Conservation (phyloP, 2,113 vertebrate species). For the Burhinus bistriatus region DNA sequence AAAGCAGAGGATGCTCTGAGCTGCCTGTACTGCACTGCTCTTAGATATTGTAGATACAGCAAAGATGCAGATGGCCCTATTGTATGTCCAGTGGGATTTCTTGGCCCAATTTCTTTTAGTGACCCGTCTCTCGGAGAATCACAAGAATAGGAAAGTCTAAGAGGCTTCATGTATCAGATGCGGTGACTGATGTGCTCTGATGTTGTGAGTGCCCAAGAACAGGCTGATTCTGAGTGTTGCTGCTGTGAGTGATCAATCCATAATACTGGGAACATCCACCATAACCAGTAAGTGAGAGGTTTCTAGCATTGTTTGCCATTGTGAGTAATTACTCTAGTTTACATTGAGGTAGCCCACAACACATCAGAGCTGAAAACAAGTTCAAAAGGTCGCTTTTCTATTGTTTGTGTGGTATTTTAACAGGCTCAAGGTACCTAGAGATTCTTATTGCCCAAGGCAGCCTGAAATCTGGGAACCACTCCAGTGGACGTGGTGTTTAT, state of each 20-base stretch:
- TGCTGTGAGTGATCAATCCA: accelerated
- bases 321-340: background rate
- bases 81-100: background rate
- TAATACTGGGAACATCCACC: background rate
- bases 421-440: background rate
- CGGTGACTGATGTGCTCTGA: accelerated
- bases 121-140: background rate
- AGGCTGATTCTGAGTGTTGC: background rate
- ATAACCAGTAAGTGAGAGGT: background rate
- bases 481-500: background rate
- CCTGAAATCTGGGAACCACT: background rate
- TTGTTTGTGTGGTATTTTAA: background rate
- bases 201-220: background rate
- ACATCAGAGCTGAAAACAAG: background rate
- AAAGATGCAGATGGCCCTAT: background rate
- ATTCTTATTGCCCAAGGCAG: background rate
- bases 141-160: background rate
- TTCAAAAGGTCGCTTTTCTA: background rate
- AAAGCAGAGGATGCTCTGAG: background rate
- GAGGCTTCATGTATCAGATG: background rate
- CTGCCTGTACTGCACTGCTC: background rate
- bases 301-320: background rate
- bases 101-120: background rate
- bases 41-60: accelerated
- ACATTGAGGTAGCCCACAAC: background rate